phyloP scores from a whole-genome alignment of 2,888 invertebrate genomes.

The Julus scanicus region DNA sequence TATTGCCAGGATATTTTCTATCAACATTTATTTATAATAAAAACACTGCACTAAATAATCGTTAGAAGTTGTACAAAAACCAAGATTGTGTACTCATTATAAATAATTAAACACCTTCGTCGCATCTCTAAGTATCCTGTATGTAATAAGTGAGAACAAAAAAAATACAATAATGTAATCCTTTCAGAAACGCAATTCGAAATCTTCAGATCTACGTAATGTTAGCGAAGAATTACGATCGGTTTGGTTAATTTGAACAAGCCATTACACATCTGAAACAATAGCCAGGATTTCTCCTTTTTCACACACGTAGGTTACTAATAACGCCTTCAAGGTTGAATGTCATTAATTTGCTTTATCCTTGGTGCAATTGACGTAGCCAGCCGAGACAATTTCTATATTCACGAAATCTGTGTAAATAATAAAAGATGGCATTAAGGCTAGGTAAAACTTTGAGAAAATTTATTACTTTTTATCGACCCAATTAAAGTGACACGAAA shows the following conservation, averaged over 20 bases:
- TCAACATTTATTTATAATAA: not conserved
- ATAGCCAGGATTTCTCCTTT: slow-evolving; percentile 26
- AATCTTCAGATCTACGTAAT: not conserved
- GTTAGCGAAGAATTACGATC: not conserved
- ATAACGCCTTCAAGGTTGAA: slow-evolving; percentile 40
- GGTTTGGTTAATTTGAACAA: not conserved
- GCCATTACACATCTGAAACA: slow-evolving; percentile 10
- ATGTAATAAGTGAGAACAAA: not conserved
- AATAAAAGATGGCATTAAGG: not conserved
- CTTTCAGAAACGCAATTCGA: not conserved
- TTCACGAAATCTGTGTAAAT: slow-evolving; percentile 16
- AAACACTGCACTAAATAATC: not conserved
- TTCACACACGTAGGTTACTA: slow-evolving; percentile 37
- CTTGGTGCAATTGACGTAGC: slow-evolving; percentile 38
- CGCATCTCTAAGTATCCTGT: no score
- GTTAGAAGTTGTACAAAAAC: not conserved
- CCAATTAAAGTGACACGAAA: slow-evolving; percentile 6
- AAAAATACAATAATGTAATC: not conserved
- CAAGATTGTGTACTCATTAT: no score
- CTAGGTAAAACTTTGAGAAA: not conserved
- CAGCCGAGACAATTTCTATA: not conserved
- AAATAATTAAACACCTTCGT: no score
- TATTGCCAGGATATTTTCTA: not conserved
- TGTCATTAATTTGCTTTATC: slow-evolving; percentile 44
- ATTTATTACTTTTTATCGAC: not conserved